These are phyloP conservation scores for Hedychridium roseum DNA, from an alignment of 2,888 invertebrate species.

Conservation along the genomic window DNA sequence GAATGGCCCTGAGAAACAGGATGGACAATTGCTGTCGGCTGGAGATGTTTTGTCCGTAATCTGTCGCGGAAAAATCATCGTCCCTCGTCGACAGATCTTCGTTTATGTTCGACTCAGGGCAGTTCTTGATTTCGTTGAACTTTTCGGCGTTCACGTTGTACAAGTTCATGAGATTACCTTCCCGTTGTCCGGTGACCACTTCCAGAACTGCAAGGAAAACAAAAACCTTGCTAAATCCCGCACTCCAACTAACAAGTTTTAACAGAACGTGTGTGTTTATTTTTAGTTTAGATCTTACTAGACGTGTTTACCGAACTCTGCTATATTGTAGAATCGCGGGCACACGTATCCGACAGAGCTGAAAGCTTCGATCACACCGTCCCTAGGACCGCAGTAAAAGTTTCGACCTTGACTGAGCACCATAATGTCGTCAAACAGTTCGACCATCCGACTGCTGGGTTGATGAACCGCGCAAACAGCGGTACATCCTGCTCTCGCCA, in stretches of 20 bases:
- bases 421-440: conserved; percentile 77
- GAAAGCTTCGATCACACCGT: conserved; percentile 70
- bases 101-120: too few relatives aligned
- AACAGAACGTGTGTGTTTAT: too few relatives aligned
- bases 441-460: conserved; percentile 78
- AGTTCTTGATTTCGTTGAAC: conserved; percentile 10
- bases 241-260: neutral
- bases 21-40: conserved; percentile 63
- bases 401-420: conserved; percentile 74
- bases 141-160: conserved; percentile 10
- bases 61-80: neutral
- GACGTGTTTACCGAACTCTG: conserved; percentile 72
- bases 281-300: neutral
- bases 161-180: conserved; percentile 63
- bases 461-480: conserved; percentile 83
- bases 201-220: conserved; percentile 72
- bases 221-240: neutral
- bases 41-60: conserved; percentile 42
- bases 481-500: conserved; percentile 73
- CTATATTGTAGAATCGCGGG: conserved; percentile 81
- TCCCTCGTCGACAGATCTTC: too few relatives aligned
- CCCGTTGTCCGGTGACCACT: conserved; percentile 69
- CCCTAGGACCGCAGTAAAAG: conserved; percentile 73
- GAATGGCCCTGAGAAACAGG: conserved; percentile 65
- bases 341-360: conserved; percentile 71